A percentile compares a stretch with the other conserved stretches of the same genome.
These are phyloP conservation scores for Oopsacas minuta DNA, from an alignment of 37 sponge, comb jelly and placozoan species.

Conservation along the genomic window DNA sequence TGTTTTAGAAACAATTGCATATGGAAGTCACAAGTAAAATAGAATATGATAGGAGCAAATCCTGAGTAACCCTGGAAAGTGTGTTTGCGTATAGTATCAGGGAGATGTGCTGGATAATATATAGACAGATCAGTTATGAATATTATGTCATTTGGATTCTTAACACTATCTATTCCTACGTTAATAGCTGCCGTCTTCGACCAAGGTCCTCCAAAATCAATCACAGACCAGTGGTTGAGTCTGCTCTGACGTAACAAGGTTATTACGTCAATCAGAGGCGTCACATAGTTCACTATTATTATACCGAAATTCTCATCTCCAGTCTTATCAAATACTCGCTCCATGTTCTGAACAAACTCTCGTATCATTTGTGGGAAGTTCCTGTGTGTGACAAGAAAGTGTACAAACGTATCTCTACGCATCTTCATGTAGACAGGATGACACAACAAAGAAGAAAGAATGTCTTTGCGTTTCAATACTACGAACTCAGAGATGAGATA, in stretches of 20 bases:
- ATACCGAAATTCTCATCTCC: conserved; percentile 2
- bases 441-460: background rate
- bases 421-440: background rate
- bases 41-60: conserved; percentile 10
- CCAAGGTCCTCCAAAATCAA: background rate
- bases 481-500: background rate
- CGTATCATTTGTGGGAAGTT: background rate
- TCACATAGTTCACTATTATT: background rate
- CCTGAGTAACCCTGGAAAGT: background rate
- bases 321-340: background rate
- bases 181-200: background rate
- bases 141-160: background rate
- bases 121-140: background rate
- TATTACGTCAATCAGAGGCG: background rate
- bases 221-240: background rate
- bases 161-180: background rate
- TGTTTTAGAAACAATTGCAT: background rate
- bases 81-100: conserved; percentile 8
- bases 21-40: background rate
- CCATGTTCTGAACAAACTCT: background rate
- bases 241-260: background rate
- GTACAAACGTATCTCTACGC: background rate
- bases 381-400: background rate
- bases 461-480: background rate
- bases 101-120: background rate